phyloP scores from a whole-genome alignment of 2,888 invertebrate genomes.

The Cephus nigrinus region DNA sequence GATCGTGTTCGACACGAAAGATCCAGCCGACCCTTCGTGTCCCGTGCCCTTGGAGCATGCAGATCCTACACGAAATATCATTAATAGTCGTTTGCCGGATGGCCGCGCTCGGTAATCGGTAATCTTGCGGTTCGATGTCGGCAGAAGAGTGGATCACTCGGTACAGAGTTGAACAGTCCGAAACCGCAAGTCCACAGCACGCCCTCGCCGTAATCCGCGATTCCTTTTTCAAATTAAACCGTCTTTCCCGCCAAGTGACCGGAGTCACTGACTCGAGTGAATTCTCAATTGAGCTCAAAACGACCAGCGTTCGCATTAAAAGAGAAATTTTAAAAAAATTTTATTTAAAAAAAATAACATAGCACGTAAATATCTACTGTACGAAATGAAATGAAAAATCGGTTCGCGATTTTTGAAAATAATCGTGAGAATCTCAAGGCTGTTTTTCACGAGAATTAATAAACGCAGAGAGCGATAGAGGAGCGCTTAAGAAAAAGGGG shows the following conservation, averaged over 20 bases:
- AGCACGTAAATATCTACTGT: too few species aligned
- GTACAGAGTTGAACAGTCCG: slow-evolving; percentile 35
- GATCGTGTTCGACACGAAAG: background rate
- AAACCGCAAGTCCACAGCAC: slow-evolving; percentile 61
- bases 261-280: background rate
- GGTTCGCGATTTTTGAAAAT: background rate
- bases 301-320: too few species aligned
- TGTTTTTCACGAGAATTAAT: slow-evolving; percentile 35
- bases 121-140: slow-evolving; percentile 51
- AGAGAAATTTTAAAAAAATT: too few species aligned
- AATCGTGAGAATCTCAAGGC: background rate
- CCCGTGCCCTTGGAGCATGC: slow-evolving; percentile 39
- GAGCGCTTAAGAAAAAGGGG: slow-evolving; percentile 27
- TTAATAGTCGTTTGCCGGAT: slow-evolving; percentile 66
- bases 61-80: slow-evolving; percentile 62
- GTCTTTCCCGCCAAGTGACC: background rate
- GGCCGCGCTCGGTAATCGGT: slow-evolving; percentile 60
- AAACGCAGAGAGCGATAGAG: slow-evolving; percentile 43
- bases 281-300: background rate
- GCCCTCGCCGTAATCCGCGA: slow-evolving; percentile 31
- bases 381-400: background rate
- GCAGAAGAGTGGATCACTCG: background rate
- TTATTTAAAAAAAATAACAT: too few species aligned
- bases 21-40: background rate
- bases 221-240: background rate